Base-by-base conservation (phyloP, 2,888 invertebrate genomes). In the Drosophila recens region DNA sequence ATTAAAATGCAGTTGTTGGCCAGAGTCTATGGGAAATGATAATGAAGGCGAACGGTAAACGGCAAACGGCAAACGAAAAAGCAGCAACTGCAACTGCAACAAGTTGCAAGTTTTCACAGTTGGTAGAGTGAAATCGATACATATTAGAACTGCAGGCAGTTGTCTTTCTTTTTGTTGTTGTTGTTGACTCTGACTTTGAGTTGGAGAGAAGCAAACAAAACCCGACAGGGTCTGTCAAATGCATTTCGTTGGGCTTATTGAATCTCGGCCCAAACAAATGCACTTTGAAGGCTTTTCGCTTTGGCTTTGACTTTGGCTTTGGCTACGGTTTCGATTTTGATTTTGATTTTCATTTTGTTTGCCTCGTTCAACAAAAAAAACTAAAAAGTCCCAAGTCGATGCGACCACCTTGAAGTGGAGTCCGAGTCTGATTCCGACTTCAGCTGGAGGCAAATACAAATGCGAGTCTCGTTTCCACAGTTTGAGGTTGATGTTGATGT, bases 21-120 rank as follows among this genome's bases (percentile, higher is more conserved):
- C 57, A 63, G 51, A 67, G 67, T 65, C 68, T 38, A 56, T 65
- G 79, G 75, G 79, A 78, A 87, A 89, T 89, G 89, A 85, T 89
- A 86, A 86, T 86, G 87, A 89, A 89, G 86, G 76, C 87, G 67
- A 80, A 80, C 79, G 75, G 79, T 74, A 69, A 82, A 81, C 66
- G 27, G 27, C 5, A 27, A 27, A 27, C 27, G 27, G 33, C 49
- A 63, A 67, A 49, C 48, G 45, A 61, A 70, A 59, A 42, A 43
- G 68, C 71, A 73, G 79, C 82, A 79, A 72, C 72, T 72, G 76
- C 87, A 80, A 80, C 80, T 83, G 79, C 74, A 34, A 67, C 74
- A 34, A 67, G 71, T 67, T 76, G 64, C 49, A 15, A 53, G 45
- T 33, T 57, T 53, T 20, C 33, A 64, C 27, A 27, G 64, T 40